These are phyloP conservation scores for Xiphias gladius DNA, from an alignment of 2,113 vertebrate species.

Conservation along the genomic window DNA sequence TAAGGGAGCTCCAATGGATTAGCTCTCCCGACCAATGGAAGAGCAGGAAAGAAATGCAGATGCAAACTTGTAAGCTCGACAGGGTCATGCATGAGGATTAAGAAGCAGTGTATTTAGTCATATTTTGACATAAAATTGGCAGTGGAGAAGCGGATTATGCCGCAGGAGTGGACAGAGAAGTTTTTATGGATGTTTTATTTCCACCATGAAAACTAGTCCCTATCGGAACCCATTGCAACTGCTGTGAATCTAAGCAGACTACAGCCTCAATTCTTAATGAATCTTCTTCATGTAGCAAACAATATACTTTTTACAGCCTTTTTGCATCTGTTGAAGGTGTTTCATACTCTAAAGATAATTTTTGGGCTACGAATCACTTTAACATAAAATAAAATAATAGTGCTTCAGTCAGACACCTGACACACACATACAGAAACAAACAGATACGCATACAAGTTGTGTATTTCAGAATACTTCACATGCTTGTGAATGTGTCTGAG, in stretches of 20 bases:
- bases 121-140: slow-evolving; percentile 20
- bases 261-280: not conserved
- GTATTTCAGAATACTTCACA: not conserved
- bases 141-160: slow-evolving; percentile 3
- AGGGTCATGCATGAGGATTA: not conserved
- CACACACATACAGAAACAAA: not conserved
- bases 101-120: not conserved
- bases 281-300: not conserved
- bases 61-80: not conserved
- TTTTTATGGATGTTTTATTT: slow-evolving; percentile 14
- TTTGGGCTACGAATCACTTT: not conserved
- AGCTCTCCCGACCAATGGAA: not conserved
- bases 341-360: not conserved
- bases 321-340: not conserved
- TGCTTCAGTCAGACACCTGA: not conserved
- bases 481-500: not conserved
- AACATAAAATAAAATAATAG: not conserved
- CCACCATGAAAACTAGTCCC: not conserved
- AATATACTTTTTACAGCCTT: slow-evolving; percentile 1
- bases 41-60: not conserved
- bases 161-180: not conserved
- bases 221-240: not conserved
- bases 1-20: not conserved
- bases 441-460: not conserved
- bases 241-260: slow-evolving; percentile 1